These are phyloP conservation scores for Galemys pyrenaicus DNA, from an alignment of 2,113 vertebrate genomes.

Conservation along the genomic window DNA sequence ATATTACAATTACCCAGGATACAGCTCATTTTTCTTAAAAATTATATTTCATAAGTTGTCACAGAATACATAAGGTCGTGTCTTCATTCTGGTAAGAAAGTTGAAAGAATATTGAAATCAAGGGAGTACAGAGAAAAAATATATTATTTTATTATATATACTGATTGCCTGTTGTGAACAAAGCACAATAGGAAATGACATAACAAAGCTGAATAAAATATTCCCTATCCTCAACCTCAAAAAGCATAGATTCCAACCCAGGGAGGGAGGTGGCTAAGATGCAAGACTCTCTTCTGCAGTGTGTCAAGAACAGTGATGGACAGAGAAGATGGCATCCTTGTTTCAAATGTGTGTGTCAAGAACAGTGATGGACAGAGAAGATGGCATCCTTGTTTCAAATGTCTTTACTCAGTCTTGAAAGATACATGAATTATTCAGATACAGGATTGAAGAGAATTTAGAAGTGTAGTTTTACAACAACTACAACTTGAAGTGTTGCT, in stretches of 20 bases:
- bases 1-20: not conserved
- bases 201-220: not conserved
- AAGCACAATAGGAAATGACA: not conserved
- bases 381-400: not conserved
- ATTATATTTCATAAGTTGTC: not conserved
- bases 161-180: not conserved
- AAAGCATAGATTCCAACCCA: not conserved
- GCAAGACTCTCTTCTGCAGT: too few relatives aligned
- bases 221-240: not conserved
- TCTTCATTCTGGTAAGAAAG: not conserved
- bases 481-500: not conserved
- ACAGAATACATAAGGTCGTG: not conserved
- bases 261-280: not conserved
- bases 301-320: not conserved
- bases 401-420: not conserved
- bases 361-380: not conserved
- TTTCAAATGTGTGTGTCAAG: not conserved
- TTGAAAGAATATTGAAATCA: not conserved
- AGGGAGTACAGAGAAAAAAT: not conserved
- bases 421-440: not conserved
- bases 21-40: not conserved
- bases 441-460: not conserved
- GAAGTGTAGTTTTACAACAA: not conserved
- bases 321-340: not conserved
- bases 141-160: not conserved